Percentiles rank a stretch among this genome's conserved stretches.
Evolutionary conservation across 2,888 invertebrate genomes (phyloP).

Genomic region (Scaptomyza flava): DNA sequence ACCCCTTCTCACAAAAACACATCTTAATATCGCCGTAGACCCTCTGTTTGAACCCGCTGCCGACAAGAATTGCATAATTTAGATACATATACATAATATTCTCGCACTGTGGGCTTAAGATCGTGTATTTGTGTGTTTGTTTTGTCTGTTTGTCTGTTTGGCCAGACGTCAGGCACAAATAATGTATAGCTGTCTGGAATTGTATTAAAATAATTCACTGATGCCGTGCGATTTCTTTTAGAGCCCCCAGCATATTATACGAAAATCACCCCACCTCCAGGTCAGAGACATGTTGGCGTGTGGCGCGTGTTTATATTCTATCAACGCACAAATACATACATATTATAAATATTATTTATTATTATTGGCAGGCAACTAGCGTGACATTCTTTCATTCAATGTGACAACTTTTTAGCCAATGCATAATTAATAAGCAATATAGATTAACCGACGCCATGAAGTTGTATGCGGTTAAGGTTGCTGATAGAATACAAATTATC

Average conservation of each 20-base stretch:
- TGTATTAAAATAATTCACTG: conserved; percentile 68
- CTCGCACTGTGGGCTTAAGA: conserved; percentile 1
- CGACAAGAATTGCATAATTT: conserved; percentile 25
- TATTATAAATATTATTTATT: conserved; percentile 42
- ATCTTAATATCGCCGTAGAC: background rate
- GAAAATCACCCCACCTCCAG: background rate
- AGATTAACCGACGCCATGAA: conserved; percentile 33
- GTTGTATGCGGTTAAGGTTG: background rate
- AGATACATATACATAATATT: background rate
- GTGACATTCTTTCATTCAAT: conserved; percentile 67
- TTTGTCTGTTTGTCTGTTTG: conserved; percentile 16
- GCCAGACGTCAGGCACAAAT: conserved; percentile 34
- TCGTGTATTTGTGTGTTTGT: conserved; percentile 10
- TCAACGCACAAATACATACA: conserved; percentile 10
- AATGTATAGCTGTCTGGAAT: conserved; percentile 68
- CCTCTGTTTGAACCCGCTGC: conserved; percentile 21
- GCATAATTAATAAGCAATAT: conserved; percentile 23
- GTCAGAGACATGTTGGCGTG: conserved; percentile 20
- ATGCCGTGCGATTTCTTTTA: conserved; percentile 24
- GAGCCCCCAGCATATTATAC: background rate
- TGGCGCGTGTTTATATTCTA: conserved; percentile 43
- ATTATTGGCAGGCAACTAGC: conserved; percentile 56
- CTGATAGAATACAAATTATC: conserved; percentile 12
- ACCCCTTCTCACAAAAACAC: background rate
- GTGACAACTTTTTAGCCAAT: conserved; percentile 52